Evolutionary conservation across 2,888 invertebrate species (phyloP).

Genomic region (Calameuta filiformis): DNA sequence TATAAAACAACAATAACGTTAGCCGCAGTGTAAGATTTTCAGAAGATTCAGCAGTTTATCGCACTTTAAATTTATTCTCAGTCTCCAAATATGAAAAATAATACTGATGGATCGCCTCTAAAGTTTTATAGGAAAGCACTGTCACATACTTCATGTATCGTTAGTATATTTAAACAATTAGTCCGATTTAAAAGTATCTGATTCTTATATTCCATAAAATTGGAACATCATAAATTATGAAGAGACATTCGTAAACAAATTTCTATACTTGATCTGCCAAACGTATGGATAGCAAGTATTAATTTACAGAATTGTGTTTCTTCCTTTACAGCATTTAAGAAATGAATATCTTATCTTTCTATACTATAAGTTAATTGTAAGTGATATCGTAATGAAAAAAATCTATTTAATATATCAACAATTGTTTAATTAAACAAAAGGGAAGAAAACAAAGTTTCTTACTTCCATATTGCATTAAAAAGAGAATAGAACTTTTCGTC

Average conservation of each 20-base stretch:
- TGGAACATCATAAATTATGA: neutral
- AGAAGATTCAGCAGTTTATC: neutral
- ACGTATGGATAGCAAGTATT: neutral
- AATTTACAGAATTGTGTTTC: neutral
- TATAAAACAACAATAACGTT: neutral
- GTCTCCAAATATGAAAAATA: neutral
- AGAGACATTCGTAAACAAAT: neutral
- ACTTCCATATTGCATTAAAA: neutral
- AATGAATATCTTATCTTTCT: neutral
- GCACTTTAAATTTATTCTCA: neutral
- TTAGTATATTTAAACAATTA: neutral
- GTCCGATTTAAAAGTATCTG: neutral
- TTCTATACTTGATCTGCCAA: neutral
- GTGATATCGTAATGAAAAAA: neutral
- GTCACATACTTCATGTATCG: neutral
- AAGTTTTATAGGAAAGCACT: neutral
- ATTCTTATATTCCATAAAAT: neutral
- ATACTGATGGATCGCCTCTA: neutral
- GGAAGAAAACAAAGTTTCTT: neutral
- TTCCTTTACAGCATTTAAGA: neutral
- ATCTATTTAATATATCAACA: too few relatives aligned
- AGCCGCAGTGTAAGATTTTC: neutral
- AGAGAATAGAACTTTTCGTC: neutral
- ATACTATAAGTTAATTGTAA: neutral
- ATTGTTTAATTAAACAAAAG: neutral